Percentiles rank a stretch among this genome's conserved stretches.
Evolutionary conservation across 2,797 vertebrate species (phyloP).

Genomic region (Crenuchus spilurus): DNA sequence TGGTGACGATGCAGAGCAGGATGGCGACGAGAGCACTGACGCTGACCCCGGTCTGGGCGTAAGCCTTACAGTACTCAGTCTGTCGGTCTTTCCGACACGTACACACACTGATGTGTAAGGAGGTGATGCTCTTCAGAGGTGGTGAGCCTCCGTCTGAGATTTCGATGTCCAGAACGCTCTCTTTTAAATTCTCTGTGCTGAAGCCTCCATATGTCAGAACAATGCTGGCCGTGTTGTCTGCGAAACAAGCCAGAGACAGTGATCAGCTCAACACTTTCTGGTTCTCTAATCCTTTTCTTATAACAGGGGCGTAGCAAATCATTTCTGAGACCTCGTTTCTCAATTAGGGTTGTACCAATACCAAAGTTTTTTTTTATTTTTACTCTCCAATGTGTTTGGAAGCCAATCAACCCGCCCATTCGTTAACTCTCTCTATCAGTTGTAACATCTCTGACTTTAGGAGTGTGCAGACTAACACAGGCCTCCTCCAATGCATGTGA

Average conservation of each 20-base stretch:
- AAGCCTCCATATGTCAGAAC: constrained; percentile 85
- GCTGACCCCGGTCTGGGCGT: constrained; percentile 76
- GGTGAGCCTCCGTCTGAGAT: constrained; percentile 87
- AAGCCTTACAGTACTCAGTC: constrained; percentile 76
- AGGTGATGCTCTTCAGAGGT: constrained; percentile 73
- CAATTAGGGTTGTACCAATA: too few species aligned
- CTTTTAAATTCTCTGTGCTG: constrained; percentile 79
- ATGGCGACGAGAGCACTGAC: constrained; percentile 87
- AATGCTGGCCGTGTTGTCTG: constrained; percentile 89
- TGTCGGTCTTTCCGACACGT: constrained; percentile 80
- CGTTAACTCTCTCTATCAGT: too few species aligned
- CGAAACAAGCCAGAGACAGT: constrained; percentile 24
- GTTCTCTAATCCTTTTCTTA: too few species aligned
- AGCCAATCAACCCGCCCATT: too few species aligned
- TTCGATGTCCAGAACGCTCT: constrained; percentile 82
- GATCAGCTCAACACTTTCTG: neutral
- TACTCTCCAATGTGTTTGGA: too few species aligned
- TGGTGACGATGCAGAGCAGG: constrained; percentile 89
- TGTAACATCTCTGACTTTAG: too few species aligned
- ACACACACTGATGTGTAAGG: constrained; percentile 82
- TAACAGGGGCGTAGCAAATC: too few species aligned
- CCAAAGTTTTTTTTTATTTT: too few species aligned
- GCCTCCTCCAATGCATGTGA: too few species aligned
- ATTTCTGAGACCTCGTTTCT: too few species aligned
- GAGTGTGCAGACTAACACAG: too few species aligned